Evolutionary conservation across 2,888 invertebrate species (phyloP).

Genomic region (Molorchus minor): DNA sequence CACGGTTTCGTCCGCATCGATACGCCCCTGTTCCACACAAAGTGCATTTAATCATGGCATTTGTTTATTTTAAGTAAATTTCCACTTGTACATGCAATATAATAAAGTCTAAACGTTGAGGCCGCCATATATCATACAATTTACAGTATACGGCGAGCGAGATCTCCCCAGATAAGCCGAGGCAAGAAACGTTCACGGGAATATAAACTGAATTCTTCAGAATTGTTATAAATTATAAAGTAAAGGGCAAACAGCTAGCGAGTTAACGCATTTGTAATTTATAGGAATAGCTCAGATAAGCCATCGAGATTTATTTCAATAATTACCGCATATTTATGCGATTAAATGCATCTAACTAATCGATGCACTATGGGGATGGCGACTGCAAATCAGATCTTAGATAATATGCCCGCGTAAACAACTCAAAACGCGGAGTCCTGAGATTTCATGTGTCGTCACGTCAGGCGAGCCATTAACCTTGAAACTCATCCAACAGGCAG

Average conservation of each 20-base stretch:
- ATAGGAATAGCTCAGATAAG: conserved; percentile 48
- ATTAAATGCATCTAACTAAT: conserved; percentile 18
- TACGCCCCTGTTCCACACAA: too few relatives aligned
- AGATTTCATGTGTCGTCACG: too few relatives aligned
- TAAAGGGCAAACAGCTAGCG: conserved; percentile 47
- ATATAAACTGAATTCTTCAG: conserved; percentile 54
- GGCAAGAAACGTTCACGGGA: conserved; percentile 51
- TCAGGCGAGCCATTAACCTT: too few relatives aligned
- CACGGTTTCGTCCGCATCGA: too few relatives aligned
- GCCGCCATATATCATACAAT: conserved; percentile 46
- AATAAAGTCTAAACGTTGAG: conserved; percentile 42
- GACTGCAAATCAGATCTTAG: too few relatives aligned
- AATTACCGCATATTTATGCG: conserved; percentile 40
- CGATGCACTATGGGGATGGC: conserved; percentile 18
- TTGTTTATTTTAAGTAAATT: conserved; percentile 38
- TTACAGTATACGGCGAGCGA: conserved; percentile 35
- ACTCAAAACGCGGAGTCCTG: too few relatives aligned
- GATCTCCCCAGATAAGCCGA: conserved; percentile 41
- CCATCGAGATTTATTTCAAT: conserved; percentile 35
- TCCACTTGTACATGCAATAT: conserved; percentile 42
- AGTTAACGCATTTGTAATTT: conserved; percentile 47
- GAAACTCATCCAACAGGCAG: too few relatives aligned
- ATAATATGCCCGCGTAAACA: too few relatives aligned
- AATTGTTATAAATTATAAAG: conserved; percentile 55
- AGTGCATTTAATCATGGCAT: conserved; percentile 22